Conservation (phyloP, 2,888 invertebrate species). For the Escarpia spicata region DNA sequence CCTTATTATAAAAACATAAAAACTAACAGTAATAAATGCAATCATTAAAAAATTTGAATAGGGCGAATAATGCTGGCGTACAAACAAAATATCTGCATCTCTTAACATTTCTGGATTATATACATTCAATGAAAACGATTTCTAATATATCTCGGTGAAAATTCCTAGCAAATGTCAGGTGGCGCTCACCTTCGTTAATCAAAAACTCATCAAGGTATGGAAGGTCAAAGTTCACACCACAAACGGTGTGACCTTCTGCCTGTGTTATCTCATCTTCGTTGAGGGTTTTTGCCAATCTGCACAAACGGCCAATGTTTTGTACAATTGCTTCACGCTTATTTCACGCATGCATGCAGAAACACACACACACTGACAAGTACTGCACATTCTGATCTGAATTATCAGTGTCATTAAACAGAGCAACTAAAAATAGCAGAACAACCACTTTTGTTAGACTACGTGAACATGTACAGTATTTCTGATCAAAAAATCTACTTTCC, state of each 20-base stretch:
- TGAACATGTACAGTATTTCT: too few species aligned
- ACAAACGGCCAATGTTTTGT: background rate
- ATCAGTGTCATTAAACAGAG: background rate
- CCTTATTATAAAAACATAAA: background rate
- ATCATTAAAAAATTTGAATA: background rate
- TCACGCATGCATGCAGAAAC: background rate
- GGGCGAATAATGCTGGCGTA: background rate
- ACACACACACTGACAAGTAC: background rate
- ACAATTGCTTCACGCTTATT: background rate
- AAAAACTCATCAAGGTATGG: background rate
- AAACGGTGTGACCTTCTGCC: background rate
- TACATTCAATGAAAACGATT: background rate
- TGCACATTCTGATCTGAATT: background rate
- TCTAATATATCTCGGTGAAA: background rate
- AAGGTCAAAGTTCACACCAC: conserved; percentile 6
- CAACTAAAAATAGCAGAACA: background rate
- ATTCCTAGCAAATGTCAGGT: background rate
- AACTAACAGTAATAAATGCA: background rate
- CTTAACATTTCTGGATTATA: background rate
- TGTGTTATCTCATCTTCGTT: background rate
- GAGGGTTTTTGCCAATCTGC: background rate
- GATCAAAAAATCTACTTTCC: too few species aligned
- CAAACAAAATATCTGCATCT: background rate
- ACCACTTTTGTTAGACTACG: too few species aligned
- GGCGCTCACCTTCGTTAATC: background rate